Evolutionary conservation across 1,140 invertebrate species (phyloP).

Genomic region (Temnothorax curvispinosus): DNA sequence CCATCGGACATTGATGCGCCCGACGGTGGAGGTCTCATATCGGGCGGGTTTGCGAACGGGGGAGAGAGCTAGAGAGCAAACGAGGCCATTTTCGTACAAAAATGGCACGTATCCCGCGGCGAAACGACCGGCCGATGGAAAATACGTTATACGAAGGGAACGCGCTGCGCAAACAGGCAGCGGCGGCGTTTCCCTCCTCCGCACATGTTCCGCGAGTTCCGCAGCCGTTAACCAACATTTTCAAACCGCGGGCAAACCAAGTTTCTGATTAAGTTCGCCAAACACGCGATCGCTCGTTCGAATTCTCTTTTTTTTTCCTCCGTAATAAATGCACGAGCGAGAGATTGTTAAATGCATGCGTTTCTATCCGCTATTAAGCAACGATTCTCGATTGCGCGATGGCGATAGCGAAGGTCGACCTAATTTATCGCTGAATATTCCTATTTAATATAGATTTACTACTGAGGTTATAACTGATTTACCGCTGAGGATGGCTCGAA

Average conservation of each 20-base stretch:
- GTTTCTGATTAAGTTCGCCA: slow-evolving; percentile 43
- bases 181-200: neutral
- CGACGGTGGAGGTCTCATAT: slow-evolving; percentile 24
- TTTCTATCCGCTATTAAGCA: neutral
- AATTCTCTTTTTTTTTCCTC: slow-evolving; percentile 34
- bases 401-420: neutral
- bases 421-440: neutral
- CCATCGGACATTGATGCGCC: slow-evolving; percentile 56
- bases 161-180: slow-evolving; percentile 39
- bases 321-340: slow-evolving; percentile 14
- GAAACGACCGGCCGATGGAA: slow-evolving; percentile 62
- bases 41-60: neutral
- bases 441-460: neutral
- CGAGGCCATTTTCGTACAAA: slow-evolving; percentile 73
- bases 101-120: slow-evolving; percentile 66
- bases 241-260: slow-evolving; percentile 54
- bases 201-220: slow-evolving; percentile 29
- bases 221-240: slow-evolving; percentile 39
- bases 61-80: slow-evolving; percentile 57
- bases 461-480: no score
- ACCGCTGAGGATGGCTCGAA: no score
- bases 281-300: slow-evolving; percentile 49
- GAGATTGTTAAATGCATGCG: neutral
- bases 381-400: neutral
- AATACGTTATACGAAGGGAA: slow-evolving; percentile 65